phyloP scores from a whole-genome alignment of 2,797 vertebrate species.

The Tenualosa thibaudeaui region DNA sequence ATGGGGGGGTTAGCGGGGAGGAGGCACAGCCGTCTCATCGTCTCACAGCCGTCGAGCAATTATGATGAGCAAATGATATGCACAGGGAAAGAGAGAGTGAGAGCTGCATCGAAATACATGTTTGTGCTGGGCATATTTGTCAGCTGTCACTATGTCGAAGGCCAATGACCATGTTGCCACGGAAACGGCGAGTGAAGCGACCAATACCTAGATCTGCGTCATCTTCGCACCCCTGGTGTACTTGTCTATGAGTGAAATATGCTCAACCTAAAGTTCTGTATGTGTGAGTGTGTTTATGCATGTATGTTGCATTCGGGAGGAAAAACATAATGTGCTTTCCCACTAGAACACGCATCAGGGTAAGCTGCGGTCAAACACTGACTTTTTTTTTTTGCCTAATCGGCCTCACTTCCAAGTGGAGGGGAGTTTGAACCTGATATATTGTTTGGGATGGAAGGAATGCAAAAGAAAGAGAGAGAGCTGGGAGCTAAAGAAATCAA shows the following conservation, averaged over 20 bases:
- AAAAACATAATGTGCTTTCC: not conserved
- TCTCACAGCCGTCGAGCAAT: not conserved
- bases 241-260: not conserved
- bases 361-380: not conserved
- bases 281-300: not conserved
- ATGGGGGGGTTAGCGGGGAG: not conserved
- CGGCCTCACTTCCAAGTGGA: not conserved
- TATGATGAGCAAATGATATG: conserved; percentile 18
- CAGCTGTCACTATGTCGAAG: not conserved
- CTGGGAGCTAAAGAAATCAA: conserved; percentile 60
- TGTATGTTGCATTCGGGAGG: not conserved
- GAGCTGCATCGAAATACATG: not conserved
- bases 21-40: not conserved
- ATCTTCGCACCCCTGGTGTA: not conserved
- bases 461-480: conserved; percentile 42
- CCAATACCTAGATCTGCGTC: not conserved
- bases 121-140: not conserved
- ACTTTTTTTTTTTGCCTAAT: not conserved
- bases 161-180: conserved; percentile 2
- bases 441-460: conserved; percentile 1
- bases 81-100: conserved; percentile 23
- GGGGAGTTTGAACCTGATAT: not conserved
- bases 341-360: not conserved
- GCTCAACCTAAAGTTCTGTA: not conserved
- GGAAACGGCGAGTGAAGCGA: not conserved